These are phyloP conservation scores for Otus sunia DNA, from an alignment of 2,113 vertebrate species.

Conservation along the genomic window DNA sequence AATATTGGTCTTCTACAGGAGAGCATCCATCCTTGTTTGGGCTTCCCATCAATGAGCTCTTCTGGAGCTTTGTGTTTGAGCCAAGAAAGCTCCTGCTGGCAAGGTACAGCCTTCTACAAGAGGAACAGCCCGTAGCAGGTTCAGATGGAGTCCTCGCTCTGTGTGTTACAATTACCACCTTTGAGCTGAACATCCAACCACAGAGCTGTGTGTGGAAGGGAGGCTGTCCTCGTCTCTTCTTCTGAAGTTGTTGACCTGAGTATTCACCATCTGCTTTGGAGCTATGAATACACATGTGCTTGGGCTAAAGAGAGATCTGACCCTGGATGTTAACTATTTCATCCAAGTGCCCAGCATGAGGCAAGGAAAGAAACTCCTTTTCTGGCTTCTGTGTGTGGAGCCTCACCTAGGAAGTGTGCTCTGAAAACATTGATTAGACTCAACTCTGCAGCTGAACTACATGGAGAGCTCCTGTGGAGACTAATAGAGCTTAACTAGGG, in stretches of 20 bases:
- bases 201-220: not conserved
- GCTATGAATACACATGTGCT: not conserved
- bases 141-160: not conserved
- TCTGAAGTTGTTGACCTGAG: not conserved
- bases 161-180: not conserved
- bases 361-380: not conserved
- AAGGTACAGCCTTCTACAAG: not conserved
- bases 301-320: not conserved
- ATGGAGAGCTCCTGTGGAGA: conserved; percentile 3
- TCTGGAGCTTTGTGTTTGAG: not conserved
- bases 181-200: not conserved
- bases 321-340: not conserved
- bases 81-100: not conserved
- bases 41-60: not conserved
- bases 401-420: not conserved
- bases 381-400: not conserved
- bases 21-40: not conserved
- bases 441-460: not conserved
- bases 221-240: not conserved
- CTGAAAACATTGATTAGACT: conserved; percentile 14
- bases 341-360: not conserved
- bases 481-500: not conserved
- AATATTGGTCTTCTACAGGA: not conserved
- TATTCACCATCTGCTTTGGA: not conserved
- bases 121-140: not conserved